Conservation (phyloP, 2,888 invertebrate species). For the Caenorhabditis imperialis region DNA sequence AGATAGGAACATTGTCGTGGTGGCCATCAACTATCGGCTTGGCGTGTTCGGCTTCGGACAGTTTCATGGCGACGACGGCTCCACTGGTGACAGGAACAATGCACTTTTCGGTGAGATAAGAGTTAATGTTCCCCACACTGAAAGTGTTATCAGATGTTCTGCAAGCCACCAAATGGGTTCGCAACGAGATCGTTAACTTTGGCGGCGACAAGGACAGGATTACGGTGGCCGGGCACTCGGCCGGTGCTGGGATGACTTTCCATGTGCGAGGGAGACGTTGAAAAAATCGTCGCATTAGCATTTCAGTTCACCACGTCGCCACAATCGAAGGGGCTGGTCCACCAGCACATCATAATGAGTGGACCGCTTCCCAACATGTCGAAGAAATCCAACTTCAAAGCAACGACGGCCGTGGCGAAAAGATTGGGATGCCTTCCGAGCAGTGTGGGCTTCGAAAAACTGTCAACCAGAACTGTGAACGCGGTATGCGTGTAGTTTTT, state of each 20-base stretch:
- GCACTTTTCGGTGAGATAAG: too few species aligned
- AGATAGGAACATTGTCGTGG: constrained; percentile 52
- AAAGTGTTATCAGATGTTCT: constrained; percentile 18
- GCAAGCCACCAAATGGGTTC: constrained; percentile 18
- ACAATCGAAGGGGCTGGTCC: constrained; percentile 4
- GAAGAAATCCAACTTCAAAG: constrained; percentile 8
- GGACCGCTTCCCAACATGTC: background rate
- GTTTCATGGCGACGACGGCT: constrained; percentile 19
- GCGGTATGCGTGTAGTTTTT: too few species aligned
- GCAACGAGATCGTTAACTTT: constrained; percentile 28
- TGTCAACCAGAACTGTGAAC: background rate
- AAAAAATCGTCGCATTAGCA: too few species aligned
- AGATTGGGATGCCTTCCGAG: background rate
- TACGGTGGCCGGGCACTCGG: constrained; percentile 45
- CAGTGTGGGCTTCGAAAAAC: background rate
- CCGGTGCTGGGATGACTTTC: constrained; percentile 19
- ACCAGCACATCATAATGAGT: constrained; percentile 28
- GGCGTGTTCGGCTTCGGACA: constrained; percentile 55
- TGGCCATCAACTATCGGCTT: constrained; percentile 44
- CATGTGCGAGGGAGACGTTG: background rate
- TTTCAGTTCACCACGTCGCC: background rate
- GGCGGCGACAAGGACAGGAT: constrained; percentile 33
- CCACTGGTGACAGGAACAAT: constrained; percentile 22
- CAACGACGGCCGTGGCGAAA: background rate
- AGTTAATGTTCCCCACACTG: too few species aligned